Evolutionary conservation across 2,888 invertebrate species (phyloP).

Genomic region (Heliconius cydno): DNA sequence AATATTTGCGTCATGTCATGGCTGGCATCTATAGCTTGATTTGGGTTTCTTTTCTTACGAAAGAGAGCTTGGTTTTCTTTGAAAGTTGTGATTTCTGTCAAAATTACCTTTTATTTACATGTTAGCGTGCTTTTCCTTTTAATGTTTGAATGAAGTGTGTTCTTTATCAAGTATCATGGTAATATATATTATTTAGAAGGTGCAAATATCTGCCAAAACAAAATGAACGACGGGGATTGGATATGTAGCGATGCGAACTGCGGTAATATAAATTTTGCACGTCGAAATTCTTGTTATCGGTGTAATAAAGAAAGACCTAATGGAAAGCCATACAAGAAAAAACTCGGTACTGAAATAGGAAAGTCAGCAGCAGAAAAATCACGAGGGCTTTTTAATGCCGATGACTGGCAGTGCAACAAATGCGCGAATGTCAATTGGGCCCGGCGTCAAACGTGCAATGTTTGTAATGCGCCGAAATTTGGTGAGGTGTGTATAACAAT

Average conservation of each 20-base stretch:
- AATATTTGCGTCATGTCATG: constrained; percentile 55
- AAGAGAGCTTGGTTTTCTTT: constrained; percentile 80
- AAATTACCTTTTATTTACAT: constrained; percentile 73
- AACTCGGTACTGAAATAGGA: constrained; percentile 97
- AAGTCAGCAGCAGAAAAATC: constrained; percentile 99
- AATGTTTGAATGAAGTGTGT: constrained; percentile 46
- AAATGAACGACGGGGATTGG: constrained; percentile 86
- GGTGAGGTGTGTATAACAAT: constrained; percentile 89
- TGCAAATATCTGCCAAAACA: constrained; percentile 55
- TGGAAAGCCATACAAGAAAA: constrained; percentile 85
- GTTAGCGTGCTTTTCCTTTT: constrained; percentile 45
- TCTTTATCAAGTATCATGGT: constrained; percentile 45
- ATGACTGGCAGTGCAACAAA: constrained; percentile 99
- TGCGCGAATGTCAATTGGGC: constrained; percentile 99
- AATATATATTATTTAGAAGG: constrained; percentile 42
- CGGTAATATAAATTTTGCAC: constrained; percentile 97
- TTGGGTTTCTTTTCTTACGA: constrained; percentile 73
- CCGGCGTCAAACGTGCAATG: constrained; percentile 96
- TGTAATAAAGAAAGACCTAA: constrained; percentile 89
- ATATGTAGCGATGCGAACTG: constrained; percentile 88
- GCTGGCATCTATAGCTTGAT: constrained; percentile 75
- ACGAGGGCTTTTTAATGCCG: constrained; percentile 96
- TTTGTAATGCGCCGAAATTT: constrained; percentile 99
- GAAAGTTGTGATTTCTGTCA: constrained; percentile 66
- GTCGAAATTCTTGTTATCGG: constrained; percentile 94